A percentile compares a stretch with the other conserved stretches of the same genome.
These are phyloP conservation scores for Excalfactoria chinensis DNA, from an alignment of 2,113 vertebrate genomes.

Conservation along the genomic window DNA sequence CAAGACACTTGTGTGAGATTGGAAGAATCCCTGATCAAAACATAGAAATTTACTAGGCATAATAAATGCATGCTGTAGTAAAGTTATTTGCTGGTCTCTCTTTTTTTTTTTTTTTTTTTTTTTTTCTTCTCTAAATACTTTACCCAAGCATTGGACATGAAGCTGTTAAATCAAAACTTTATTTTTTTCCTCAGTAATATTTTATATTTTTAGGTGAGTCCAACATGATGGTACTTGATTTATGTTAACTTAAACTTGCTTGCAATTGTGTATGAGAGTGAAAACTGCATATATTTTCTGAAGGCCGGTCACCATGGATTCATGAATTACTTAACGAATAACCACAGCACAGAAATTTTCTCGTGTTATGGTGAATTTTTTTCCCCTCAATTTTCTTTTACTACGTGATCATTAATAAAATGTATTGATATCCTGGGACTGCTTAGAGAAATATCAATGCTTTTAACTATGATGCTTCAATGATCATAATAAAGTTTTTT, in stretches of 20 bases:
- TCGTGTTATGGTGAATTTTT: neutral
- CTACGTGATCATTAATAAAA: neutral
- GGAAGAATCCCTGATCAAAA: neutral
- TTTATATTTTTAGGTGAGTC: neutral
- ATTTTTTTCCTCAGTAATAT: neutral
- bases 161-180: neutral
- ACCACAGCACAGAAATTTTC: neutral
- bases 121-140: neutral
- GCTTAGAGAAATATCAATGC: neutral
- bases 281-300: neutral
- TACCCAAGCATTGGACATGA: neutral
- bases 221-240: neutral
- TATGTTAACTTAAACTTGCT: neutral
- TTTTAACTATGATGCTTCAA: neutral
- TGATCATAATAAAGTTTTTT: neutral
- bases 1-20: neutral
- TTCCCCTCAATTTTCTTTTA: neutral
- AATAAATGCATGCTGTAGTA: neutral
- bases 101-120: too few species aligned
- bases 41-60: neutral
- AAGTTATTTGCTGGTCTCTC: neutral
- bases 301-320: neutral
- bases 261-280: neutral
- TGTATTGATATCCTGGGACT: neutral
- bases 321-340: neutral